Base-by-base conservation (phyloP, 2,113 vertebrate species). In the Sapayoa aenigma region DNA sequence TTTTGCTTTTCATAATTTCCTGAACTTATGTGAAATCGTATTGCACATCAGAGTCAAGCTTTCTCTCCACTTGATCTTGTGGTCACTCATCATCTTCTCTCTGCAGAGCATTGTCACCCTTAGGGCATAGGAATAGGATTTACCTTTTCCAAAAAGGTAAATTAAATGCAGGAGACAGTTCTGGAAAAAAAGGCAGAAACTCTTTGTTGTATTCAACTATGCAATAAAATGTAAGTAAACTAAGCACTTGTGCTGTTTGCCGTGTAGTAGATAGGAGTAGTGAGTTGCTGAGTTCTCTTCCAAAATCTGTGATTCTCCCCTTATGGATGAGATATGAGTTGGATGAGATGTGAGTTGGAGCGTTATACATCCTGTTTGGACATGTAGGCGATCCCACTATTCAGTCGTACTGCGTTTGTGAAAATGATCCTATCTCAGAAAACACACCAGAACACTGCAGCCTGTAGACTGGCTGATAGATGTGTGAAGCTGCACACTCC, bases 311-410 rank as follows among this genome's bases (percentile, higher is more conserved):
- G 39, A 30, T 77, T 91, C 22, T 91, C 22, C 17, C 4, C 35
- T 90, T 65, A 60, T 16, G 23, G 58, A 73, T 87, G 85, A 87
- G 55, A 33, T 66, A 31, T 6, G 46, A 88, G 47, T 30, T 39
- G 24, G 62, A 31, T 3, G 15, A 77, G 42, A 44, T 49, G 31
- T 28, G 44, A 88, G 20, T 25, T 85, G 46, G 44, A 52, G 44
- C n/a, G 53, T 46, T 74, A 15, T 13, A 52, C 13, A 56, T 77
- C 82, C 33, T 88, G 53, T 76, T 76, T 86, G 89, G 72, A 72
- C 37, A 37, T 1, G 0, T 4, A 75, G 28, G 28, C 35, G 42
- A 46, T 86, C 60, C 50, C 1, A 1, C n/a, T 35, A 50, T 28
- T 90, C 68, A n/a, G 27, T 84, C 0, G 3, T 39, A 39, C 27